A percentile compares a stretch with the other conserved stretches of the same genome.
Evolutionary conservation across 2,888 invertebrate species (phyloP).

Genomic region (Agriotes lineatus): DNA sequence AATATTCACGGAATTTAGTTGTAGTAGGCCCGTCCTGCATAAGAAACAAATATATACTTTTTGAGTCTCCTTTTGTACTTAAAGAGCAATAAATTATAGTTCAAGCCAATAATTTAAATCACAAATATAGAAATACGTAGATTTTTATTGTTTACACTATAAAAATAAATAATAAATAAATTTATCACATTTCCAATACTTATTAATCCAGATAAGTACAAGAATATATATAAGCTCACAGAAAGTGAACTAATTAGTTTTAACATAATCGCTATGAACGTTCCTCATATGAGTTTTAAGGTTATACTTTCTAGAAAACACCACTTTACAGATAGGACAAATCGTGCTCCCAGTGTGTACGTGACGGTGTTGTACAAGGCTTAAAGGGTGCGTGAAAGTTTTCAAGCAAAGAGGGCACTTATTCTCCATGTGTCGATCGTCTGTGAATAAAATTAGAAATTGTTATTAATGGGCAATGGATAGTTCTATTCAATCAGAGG

Average conservation of each 20-base stretch:
- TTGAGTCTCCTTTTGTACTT: no score
- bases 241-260: background rate
- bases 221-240: background rate
- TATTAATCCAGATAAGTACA: conserved; percentile 35
- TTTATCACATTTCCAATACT: no score
- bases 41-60: no score
- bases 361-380: conserved; percentile 37
- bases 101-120: no score
- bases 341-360: conserved; percentile 32
- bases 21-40: no score
- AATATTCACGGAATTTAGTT: no score
- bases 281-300: conserved; percentile 33
- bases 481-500: background rate
- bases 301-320: conserved; percentile 34
- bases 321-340: conserved; percentile 33
- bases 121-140: no score
- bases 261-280: conserved; percentile 21
- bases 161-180: no score
- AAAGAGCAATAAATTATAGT: no score
- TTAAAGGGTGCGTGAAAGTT: conserved; percentile 38
- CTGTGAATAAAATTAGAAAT: conserved; percentile 25
- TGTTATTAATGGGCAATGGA: background rate
- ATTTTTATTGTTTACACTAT: no score
- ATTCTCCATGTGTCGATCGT: conserved; percentile 28
- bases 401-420: conserved; percentile 36